Evolutionary conservation across 23 tunicate genomes (phyloP).

Genomic region (Ciona savignyi): DNA sequence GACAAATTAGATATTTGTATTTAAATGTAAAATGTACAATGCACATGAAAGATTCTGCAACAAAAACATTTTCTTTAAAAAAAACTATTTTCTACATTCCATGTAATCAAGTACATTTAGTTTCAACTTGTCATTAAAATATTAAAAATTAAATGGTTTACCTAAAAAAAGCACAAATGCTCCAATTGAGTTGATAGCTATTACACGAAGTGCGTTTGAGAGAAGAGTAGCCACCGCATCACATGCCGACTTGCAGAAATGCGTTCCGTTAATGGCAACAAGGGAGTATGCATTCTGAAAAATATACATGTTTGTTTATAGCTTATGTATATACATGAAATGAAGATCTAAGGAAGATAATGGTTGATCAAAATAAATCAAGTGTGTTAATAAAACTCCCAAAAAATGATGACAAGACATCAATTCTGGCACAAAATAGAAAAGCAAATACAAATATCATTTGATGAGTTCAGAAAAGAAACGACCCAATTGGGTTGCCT

Average conservation of each 20-base stretch:
- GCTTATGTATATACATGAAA: too few species aligned
- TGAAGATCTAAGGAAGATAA: too few species aligned
- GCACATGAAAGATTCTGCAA: too few species aligned
- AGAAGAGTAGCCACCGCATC: slow-evolving; percentile 82
- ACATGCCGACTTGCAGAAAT: slow-evolving; percentile 85
- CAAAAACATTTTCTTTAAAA: too few species aligned
- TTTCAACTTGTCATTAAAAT: neutral
- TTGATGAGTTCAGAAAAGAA: too few species aligned
- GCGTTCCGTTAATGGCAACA: slow-evolving; percentile 90
- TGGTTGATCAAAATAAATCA: too few species aligned
- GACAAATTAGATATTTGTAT: too few species aligned
- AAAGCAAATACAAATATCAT: neutral
- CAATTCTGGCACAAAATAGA: neutral
- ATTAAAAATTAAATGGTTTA: slow-evolving; percentile 6
- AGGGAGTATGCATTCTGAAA: slow-evolving; percentile 80
- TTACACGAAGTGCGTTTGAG: slow-evolving; percentile 81
- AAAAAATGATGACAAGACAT: neutral
- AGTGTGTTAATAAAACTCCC: neutral
- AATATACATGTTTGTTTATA: too few species aligned
- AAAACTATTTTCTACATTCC: too few species aligned
- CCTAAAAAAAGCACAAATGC: slow-evolving; percentile 79
- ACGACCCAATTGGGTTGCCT: too few species aligned
- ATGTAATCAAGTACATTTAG: too few species aligned
- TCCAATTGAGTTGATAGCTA: slow-evolving; percentile 89
- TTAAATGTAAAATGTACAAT: too few species aligned